Evolutionary conservation across 23 tunicate genomes (phyloP).

Genomic region (Halocynthia roretzi): DNA sequence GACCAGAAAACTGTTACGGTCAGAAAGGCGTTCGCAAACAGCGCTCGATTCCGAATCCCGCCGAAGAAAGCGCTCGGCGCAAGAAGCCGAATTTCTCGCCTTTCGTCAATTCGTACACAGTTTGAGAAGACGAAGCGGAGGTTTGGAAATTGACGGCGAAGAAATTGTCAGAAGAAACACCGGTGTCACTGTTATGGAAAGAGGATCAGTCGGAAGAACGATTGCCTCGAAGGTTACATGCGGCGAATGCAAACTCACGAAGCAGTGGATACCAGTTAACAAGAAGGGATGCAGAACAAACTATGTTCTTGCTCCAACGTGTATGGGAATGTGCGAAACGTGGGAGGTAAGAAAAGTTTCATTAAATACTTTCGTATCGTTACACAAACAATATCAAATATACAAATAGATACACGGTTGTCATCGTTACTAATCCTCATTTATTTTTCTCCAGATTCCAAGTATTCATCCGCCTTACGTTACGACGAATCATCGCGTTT

Average conservation of each 20-base stretch:
- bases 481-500: constrained; percentile 19
- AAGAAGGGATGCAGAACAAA: constrained; percentile 25
- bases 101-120: background rate
- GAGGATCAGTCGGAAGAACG: background rate
- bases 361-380: background rate
- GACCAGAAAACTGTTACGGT: too few species aligned
- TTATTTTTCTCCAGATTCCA: constrained; percentile 23
- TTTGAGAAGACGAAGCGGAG: background rate
- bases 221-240: constrained; percentile 17
- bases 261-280: constrained; percentile 4
- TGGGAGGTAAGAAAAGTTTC: constrained; percentile 28
- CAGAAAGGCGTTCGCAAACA: too few species aligned
- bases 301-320: constrained; percentile 3
- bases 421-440: background rate
- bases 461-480: constrained; percentile 33
- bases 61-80: background rate
- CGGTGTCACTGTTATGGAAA: background rate
- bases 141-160: background rate
- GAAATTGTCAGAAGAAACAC: background rate
- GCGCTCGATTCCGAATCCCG: too few species aligned
- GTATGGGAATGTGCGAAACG: constrained; percentile 33
- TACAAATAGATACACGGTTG: background rate
- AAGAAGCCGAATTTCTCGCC: background rate
- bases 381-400: background rate
- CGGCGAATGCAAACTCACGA: constrained; percentile 14